Evolutionary conservation across 2,797 vertebrate species (phyloP).

Genomic region (Eulemur rubriventer): DNA sequence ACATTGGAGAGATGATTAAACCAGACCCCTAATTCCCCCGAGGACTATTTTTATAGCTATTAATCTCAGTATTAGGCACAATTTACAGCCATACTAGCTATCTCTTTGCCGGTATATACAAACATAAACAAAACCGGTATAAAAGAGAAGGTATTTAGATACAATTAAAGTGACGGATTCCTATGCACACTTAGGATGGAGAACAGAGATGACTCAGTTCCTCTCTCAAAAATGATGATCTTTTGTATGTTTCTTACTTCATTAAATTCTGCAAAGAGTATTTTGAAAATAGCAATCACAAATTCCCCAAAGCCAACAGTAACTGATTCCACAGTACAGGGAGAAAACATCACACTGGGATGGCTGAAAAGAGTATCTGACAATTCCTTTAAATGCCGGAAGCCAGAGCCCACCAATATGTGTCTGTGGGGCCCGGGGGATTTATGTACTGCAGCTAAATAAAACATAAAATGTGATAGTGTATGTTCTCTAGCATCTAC

Average conservation of each 20-base stretch:
- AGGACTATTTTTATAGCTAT: constrained; percentile 57
- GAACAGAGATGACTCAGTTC: background rate
- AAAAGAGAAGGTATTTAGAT: background rate
- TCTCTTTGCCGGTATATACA: background rate
- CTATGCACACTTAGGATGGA: accelerated
- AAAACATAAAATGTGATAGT: background rate
- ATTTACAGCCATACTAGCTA: constrained; percentile 37
- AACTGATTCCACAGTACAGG: background rate
- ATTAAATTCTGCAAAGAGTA: background rate
- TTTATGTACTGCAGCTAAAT: background rate
- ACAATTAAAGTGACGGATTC: background rate
- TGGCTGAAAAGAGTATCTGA: background rate
- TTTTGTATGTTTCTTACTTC: background rate
- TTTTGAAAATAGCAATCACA: constrained; percentile 25
- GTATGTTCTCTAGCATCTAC: background rate
- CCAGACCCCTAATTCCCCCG: constrained; percentile 28
- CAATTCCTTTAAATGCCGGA: background rate
- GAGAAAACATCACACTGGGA: background rate
- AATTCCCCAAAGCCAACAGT: background rate
- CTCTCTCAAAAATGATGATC: background rate
- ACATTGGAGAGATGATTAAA: constrained; percentile 33
- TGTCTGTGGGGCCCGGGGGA: background rate
- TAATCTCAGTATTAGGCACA: constrained; percentile 45
- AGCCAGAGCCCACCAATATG: background rate
- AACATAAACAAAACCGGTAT: background rate